Evolutionary conservation across 2,888 invertebrate species (phyloP).

Genomic region (Cephus spinipes): DNA sequence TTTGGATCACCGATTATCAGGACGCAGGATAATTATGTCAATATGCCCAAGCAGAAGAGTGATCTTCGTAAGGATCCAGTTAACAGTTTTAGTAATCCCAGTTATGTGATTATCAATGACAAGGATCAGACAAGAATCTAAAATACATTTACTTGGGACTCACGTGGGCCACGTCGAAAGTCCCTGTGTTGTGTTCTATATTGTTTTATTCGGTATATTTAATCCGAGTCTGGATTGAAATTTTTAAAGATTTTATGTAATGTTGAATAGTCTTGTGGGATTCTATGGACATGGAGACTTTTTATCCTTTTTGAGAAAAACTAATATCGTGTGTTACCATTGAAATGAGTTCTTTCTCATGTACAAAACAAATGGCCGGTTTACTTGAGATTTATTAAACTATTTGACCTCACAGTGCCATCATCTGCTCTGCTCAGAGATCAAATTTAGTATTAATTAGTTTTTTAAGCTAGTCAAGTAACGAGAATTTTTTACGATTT

Average conservation of each 20-base stretch:
- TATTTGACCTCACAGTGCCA: neutral
- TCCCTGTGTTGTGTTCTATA: neutral
- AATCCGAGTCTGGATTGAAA: constrained; percentile 4
- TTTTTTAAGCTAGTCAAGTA: neutral
- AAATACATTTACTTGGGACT: neutral
- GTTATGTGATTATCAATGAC: constrained; percentile 56
- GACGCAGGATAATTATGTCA: constrained; percentile 69
- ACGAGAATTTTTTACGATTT: neutral
- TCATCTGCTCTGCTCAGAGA: neutral
- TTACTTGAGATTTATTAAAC: neutral
- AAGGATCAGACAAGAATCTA: constrained; percentile 13
- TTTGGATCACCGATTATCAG: constrained; percentile 52
- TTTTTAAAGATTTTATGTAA: neutral
- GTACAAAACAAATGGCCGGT: neutral
- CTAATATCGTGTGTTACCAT: neutral
- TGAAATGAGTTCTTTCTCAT: neutral
- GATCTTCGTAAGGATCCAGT: constrained; percentile 52
- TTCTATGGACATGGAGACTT: neutral
- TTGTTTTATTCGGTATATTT: neutral
- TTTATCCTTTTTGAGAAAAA: neutral
- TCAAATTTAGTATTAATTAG: neutral
- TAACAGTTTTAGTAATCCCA: constrained; percentile 63
- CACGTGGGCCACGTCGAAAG: neutral
- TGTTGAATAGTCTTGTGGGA: neutral
- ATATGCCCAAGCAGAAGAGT: constrained; percentile 69